These are phyloP conservation scores for Arizona elegans DNA, from an alignment of 2,113 vertebrate species.

Conservation along the genomic window DNA sequence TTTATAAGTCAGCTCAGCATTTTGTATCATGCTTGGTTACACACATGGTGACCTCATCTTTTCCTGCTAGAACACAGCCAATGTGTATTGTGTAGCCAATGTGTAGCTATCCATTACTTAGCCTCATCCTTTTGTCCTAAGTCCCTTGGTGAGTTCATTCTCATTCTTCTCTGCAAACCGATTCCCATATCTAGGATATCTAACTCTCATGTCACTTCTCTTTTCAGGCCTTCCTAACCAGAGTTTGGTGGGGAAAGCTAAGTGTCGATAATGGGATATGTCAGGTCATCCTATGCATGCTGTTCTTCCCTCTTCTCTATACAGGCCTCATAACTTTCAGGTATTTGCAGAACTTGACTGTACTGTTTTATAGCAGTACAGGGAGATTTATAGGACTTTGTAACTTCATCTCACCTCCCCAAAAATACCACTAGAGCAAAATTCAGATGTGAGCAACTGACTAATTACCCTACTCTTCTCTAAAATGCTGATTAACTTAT, in stretches of 20 bases:
- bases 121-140: neutral
- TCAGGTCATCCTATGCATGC: slow-evolving; percentile 79
- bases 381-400: neutral
- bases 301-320: slow-evolving; percentile 83
- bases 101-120: neutral
- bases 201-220: neutral
- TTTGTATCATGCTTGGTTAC: neutral
- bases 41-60: neutral
- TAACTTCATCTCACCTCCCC: neutral
- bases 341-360: slow-evolving; percentile 57
- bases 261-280: slow-evolving; percentile 83
- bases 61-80: neutral
- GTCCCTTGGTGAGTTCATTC: neutral
- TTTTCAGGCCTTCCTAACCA: slow-evolving; percentile 86
- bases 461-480: too few species aligned
- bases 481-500: neutral
- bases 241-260: slow-evolving; percentile 94
- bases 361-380: neutral
- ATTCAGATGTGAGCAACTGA: neutral
- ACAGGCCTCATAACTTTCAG: slow-evolving; percentile 85
- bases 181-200: neutral
- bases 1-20: neutral
- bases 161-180: neutral
- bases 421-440: neutral
- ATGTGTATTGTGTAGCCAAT: neutral